Percentiles rank a stretch among this genome's conserved stretches.
These are phyloP conservation scores for Cerceris ruficornis DNA, from an alignment of 2,888 invertebrate species.

Conservation along the genomic window DNA sequence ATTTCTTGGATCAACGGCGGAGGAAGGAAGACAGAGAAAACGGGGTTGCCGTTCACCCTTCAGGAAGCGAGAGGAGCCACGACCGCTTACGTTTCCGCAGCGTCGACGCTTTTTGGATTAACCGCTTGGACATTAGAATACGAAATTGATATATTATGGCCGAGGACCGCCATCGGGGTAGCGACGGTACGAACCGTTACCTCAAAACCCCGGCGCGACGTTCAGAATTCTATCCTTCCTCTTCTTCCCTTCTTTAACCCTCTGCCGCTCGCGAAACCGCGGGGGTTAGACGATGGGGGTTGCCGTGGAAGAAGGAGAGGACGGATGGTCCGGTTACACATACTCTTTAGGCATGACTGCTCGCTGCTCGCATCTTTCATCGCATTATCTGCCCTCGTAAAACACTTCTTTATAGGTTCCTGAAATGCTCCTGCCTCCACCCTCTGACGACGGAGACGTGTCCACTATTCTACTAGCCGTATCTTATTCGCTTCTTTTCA, in stretches of 20 bases:
- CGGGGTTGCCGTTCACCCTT: conserved; percentile 43
- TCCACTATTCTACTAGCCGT: conserved; percentile 9
- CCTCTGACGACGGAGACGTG: conserved; percentile 11
- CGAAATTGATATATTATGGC: conserved; percentile 81
- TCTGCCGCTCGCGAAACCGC: conserved; percentile 58
- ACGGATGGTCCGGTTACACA: conserved; percentile 74
- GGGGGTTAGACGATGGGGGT: conserved; percentile 51
- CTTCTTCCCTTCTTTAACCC: conserved; percentile 34
- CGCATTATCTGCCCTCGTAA: conserved; percentile 81
- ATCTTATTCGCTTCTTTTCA: not conserved
- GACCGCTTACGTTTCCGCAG: conserved; percentile 77
- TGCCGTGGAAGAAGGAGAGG: conserved; percentile 65
- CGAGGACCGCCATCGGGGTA: conserved; percentile 44
- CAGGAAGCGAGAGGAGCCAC: conserved; percentile 59
- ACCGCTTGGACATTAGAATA: conserved; percentile 81
- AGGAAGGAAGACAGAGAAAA: conserved; percentile 8
- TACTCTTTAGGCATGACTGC: conserved; percentile 79
- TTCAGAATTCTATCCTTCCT: conserved; percentile 2
- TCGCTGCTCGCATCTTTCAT: conserved; percentile 79
- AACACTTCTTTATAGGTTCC: conserved; percentile 77
- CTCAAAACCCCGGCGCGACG: conserved; percentile 23
- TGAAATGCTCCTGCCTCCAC: conserved; percentile 55
- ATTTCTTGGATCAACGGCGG: conserved; percentile 33
- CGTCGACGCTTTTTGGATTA: conserved; percentile 81
- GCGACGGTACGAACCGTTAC: conserved; percentile 31